Evolutionary conservation across 2,888 invertebrate species (phyloP).

Genomic region (Xestobium rufovillosum): DNA sequence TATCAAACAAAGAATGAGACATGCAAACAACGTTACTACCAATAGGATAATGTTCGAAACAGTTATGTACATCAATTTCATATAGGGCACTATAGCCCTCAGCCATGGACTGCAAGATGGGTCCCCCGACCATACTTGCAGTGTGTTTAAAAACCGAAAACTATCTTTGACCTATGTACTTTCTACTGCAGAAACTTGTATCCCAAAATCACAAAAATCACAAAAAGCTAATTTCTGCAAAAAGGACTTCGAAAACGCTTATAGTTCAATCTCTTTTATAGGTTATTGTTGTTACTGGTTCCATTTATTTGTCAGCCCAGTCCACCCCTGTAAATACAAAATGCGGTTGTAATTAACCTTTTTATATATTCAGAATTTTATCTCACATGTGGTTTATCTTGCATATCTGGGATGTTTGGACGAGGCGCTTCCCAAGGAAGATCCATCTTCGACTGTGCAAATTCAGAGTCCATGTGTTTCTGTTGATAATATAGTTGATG

Average conservation of each 20-base stretch:
- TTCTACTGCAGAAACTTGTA: conserved; percentile 39
- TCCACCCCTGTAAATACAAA: conserved; percentile 46
- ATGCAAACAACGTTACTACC: conserved; percentile 39
- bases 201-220: conserved; percentile 41
- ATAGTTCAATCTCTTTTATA: conserved; percentile 29
- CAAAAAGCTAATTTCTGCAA: conserved; percentile 39
- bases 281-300: conserved; percentile 34
- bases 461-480: conserved; percentile 6
- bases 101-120: conserved; percentile 17
- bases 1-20: conserved; percentile 38
- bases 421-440: conserved; percentile 34
- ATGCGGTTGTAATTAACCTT: no score
- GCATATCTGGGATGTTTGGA: conserved; percentile 36
- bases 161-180: conserved; percentile 20
- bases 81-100: no score
- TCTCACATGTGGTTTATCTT: conserved; percentile 43
- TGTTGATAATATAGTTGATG: conserved; percentile 17
- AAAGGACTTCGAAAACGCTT: conserved; percentile 38
- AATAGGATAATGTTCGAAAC: conserved; percentile 30
- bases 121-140: conserved; percentile 18
- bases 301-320: conserved; percentile 43
- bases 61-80: conserved; percentile 23
- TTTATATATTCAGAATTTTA: no score
- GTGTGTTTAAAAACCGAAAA: conserved; percentile 22
- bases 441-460: conserved; percentile 32